Base-by-base conservation (phyloP, 2,113 vertebrate species). In the Typhlomys cinereus region DNA sequence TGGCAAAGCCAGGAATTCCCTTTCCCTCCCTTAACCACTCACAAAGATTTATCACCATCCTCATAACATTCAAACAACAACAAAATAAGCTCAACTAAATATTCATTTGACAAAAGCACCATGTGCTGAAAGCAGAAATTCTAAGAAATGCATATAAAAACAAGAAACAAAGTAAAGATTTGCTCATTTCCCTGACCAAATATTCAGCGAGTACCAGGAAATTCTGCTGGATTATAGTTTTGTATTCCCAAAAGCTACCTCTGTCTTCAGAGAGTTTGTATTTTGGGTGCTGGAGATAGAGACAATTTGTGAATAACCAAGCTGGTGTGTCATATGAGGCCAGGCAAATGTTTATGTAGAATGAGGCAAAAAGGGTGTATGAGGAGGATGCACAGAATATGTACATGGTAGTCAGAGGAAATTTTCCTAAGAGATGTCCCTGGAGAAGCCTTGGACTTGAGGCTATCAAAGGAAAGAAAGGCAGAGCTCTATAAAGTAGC, bases 1-100 rank as follows among this genome's bases (percentile, higher is more conserved):
- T 70, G 74, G 20, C 57, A 90, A 88, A 89, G 70, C 46, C 27
- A 83, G 34, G 66, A 66, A 50, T 83, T 83, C 39, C 17, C 61
- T 93, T 44, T 69, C 31, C 11, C 64, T 79, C 31, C 36, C 29
- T 90, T 25, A 18, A n/a, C 34, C 36, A 36, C n/a, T 67, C 20
- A 46, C 46, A 54, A 75, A 66, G 46, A 85, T 52, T 29, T 20
- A 46, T 79, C 14, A 15, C 3, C 62, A 5, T 74, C n/a, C 7
- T 76, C 27, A 44, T 85, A 79, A 82, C 27, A 48, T 41, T n/a
- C 66, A 78, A 69, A 74, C 34, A 41, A 39, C 34, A 34, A 54
- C n/a, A 41, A 34, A 69, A 54, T 39, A 29, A 36, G 17, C 9
- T 59, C 17, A 81, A 73, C n/a, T 48, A 44, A 82, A 44, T 52